Evolutionary conservation across 1,140 invertebrate species (phyloP), one percentile per base, ranked within the genome.

Genomic region (Marisa cornuarietis): DNA sequence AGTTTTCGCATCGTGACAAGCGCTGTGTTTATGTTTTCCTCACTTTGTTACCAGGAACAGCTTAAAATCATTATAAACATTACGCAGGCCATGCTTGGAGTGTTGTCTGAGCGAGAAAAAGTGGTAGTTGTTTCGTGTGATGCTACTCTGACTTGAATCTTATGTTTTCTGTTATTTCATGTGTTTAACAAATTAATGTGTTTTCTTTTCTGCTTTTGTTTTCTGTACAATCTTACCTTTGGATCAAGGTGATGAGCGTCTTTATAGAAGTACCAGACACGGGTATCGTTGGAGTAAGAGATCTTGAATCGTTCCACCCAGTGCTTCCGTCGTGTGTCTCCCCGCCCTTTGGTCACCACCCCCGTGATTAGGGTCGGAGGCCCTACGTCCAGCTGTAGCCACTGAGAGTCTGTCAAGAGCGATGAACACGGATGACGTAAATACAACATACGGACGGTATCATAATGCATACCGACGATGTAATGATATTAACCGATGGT

Each of bases 311-410:
- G 88, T 16, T 92, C 92, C 6, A 93, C 93, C 92, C 92, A 94
- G 78, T 93, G 92, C 81, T 91, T 90, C 54, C 90, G 80, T n/a
- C 84, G 86, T 24, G 91, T 92, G 85, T 93, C 93, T 1, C 92
- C 93, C 76, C 92, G 87, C n/a, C 93, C 93, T 79, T 92, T 92
- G 5, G 92, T 93, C 9, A 93, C 85, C 20, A 93, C 85, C 9
- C 92, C 93, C 7, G 93, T 93, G 9, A 94, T 90, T 42, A 90
- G 87, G 26, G 92, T 92, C 0, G 93, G 93, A 6, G 93, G 93
- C 5, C 93, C 93, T 16, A 94, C 85, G 84, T 93, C 93, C 52
- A 93, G 90, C 85, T 93, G 92, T 9, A 94, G 86, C 93, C 93
- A 94, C 81, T 93, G 92, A 14, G 92, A 88, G 31, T 90, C 93